Base-by-base conservation (phyloP, 2,888 invertebrate genomes). In the Eretmocerus hayati region DNA sequence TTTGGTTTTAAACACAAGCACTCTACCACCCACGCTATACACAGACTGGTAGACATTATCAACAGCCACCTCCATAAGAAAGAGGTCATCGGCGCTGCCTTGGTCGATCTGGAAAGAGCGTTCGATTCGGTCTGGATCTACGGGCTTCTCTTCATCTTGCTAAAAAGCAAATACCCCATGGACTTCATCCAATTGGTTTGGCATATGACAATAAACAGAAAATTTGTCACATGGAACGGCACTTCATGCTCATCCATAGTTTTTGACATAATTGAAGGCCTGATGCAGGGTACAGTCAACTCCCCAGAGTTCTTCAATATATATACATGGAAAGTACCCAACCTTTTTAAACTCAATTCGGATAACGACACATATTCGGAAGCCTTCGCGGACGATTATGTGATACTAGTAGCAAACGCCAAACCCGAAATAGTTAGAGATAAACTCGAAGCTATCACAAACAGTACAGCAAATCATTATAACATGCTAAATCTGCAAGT, bases 291-390 rank as follows among this genome's bases (percentile, higher is more conserved):
- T 5, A 54, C 51, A 2, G 54, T 58, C 0, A 55, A 48, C 6
- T 52, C 58, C 0, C 56, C 56, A 2, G 15, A 52, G 2, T 18
- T 57, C 5, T 57, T 54, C 22, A 56, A 53, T 20, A 55, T 57
- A 1, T 53, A 40, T 26, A 54, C 48, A 1, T 21, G 31, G 9
- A 49, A 52, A 15, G 35, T 57, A 2, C 42, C 56, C 5, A 54
- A 50, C 2, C 21, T 47, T 1, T 55, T 53, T 31, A 35, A 48
- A 1, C 36, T 59, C 2, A 58, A 58, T 2, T n/a, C n/a, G n/a
- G 11, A 15, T 0, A 40, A 40, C 4, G 18, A 31, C 1, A 31
- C 45, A 1, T 23, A 39, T 13, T 39, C 39, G 11, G 39, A 5
- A 21, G 22, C 39, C 8, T 39, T 23, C n/a, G 16, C 23, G 9